These are phyloP conservation scores for Trissolcus basalis DNA, from an alignment of 1,140 invertebrate genomes.

Conservation along the genomic window DNA sequence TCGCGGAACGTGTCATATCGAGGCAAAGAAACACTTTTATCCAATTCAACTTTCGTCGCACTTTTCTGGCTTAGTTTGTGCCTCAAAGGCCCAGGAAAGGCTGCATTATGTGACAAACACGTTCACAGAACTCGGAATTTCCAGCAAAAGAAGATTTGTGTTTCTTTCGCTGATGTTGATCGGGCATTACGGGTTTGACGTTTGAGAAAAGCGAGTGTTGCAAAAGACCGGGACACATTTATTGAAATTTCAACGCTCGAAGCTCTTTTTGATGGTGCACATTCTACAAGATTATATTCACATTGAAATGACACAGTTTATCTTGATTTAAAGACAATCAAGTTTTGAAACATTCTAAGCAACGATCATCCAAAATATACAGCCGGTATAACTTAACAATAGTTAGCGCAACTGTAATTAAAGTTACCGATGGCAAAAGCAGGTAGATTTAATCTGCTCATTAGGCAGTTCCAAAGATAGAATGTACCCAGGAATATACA, in stretches of 20 bases:
- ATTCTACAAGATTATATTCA: conserved; percentile 3
- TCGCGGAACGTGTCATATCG: conserved; percentile 13
- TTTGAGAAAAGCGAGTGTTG: not conserved
- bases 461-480: not conserved
- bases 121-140: conserved; percentile 5
- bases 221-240: not conserved
- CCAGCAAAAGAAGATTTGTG: not conserved
- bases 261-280: not conserved
- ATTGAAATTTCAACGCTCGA: conserved; percentile 3
- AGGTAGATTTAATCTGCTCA: conserved; percentile 15
- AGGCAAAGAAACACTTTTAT: conserved; percentile 23
- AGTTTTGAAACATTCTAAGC: conserved; percentile 12
- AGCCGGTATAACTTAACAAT: conserved; percentile 2
- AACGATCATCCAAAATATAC: conserved; percentile 22
- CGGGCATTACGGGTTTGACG: conserved; percentile 9
- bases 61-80: not conserved
- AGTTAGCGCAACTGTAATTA: conserved; percentile 17
- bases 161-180: conserved; percentile 13
- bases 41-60: conserved; percentile 29
- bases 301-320: not conserved
- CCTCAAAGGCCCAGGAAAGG: conserved; percentile 13
- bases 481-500: not conserved
- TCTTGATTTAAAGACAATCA: conserved; percentile 18
- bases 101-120: conserved; percentile 26
- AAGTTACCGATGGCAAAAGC: conserved; percentile 1